Evolutionary conservation across 1,140 invertebrate genomes (phyloP).

Genomic region (Amphibalanus amphitrite): DNA sequence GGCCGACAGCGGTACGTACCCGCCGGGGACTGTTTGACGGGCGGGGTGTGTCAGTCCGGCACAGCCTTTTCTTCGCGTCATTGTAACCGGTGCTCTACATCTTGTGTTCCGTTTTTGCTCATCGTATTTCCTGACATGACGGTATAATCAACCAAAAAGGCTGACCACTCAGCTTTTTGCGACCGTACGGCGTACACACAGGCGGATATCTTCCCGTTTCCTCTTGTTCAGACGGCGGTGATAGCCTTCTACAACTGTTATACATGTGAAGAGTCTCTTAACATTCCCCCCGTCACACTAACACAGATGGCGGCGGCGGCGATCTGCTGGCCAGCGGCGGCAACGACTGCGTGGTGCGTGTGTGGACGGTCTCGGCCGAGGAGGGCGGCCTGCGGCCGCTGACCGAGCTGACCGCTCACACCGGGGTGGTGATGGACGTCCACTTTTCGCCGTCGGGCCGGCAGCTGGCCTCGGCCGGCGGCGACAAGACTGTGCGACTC

Average conservation of each 20-base stretch:
- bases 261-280: conserved; percentile 7
- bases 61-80: too few species aligned
- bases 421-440: conserved; percentile 62
- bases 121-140: too few species aligned
- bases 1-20: conserved; percentile 10
- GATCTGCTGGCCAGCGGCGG: conserved; percentile 48
- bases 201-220: too few species aligned
- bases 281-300: conserved; percentile 10
- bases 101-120: too few species aligned
- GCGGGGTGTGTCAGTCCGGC: too few species aligned
- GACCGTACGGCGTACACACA: too few species aligned
- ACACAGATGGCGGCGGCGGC: conserved; percentile 17
- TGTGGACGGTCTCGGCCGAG: conserved; percentile 44
- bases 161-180: too few species aligned
- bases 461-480: conserved; percentile 63
- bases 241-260: too few species aligned
- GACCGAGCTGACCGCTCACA: conserved; percentile 46
- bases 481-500: conserved; percentile 57
- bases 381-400: conserved; percentile 17
- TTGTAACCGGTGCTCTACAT: too few species aligned
- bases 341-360: conserved; percentile 50
- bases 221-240: too few species aligned
- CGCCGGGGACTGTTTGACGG: too few species aligned
- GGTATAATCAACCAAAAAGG: too few species aligned
- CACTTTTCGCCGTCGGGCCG: conserved; percentile 95